phyloP scores from a whole-genome alignment of 37 sponge, comb jelly and placozoan species.

The Oscarella lobularis region DNA sequence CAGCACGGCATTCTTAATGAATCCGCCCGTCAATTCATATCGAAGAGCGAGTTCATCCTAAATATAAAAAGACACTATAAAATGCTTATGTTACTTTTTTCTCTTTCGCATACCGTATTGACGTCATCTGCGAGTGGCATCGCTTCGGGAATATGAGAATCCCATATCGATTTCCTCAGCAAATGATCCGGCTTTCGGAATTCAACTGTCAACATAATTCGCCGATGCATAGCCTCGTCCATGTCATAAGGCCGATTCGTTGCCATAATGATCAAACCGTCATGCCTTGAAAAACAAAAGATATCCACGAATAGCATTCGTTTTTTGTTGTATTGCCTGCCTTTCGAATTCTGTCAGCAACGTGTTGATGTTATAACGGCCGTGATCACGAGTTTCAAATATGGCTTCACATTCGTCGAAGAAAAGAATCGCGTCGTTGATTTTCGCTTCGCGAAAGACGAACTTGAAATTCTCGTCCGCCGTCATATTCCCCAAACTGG shows the following conservation, averaged over 20 bases:
- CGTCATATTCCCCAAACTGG: slow-evolving; percentile 60
- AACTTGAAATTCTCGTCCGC: slow-evolving; percentile 86
- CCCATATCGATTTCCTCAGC: slow-evolving; percentile 65
- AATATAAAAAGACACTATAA: background rate
- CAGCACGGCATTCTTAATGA: slow-evolving; percentile 73
- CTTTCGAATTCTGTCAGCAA: slow-evolving; percentile 71
- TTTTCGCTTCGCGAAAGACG: slow-evolving; percentile 74
- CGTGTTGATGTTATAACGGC: slow-evolving; percentile 62
- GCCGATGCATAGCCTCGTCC: slow-evolving; percentile 75
- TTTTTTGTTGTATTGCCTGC: slow-evolving; percentile 16
- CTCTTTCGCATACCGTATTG: slow-evolving; percentile 26
- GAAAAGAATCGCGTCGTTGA: slow-evolving; percentile 83
- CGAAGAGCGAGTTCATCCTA: slow-evolving; percentile 41
- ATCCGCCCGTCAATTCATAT: slow-evolving; percentile 73
- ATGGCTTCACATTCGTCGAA: slow-evolving; percentile 88
- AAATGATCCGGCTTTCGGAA: slow-evolving; percentile 79
- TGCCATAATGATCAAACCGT: slow-evolving; percentile 78
- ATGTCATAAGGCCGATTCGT: slow-evolving; percentile 79
- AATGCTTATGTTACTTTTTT: background rate
- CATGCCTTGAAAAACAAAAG: slow-evolving; percentile 33
- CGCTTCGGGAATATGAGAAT: slow-evolving; percentile 49
- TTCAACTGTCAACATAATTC: slow-evolving; percentile 74
- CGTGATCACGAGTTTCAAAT: slow-evolving; percentile 66
- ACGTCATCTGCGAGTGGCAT: slow-evolving; percentile 64
- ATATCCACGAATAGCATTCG: background rate